Percentiles rank a stretch among this genome's conserved stretches.
Conservation (phyloP, 2,797 vertebrate genomes). For the Sciurus carolinensis region DNA sequence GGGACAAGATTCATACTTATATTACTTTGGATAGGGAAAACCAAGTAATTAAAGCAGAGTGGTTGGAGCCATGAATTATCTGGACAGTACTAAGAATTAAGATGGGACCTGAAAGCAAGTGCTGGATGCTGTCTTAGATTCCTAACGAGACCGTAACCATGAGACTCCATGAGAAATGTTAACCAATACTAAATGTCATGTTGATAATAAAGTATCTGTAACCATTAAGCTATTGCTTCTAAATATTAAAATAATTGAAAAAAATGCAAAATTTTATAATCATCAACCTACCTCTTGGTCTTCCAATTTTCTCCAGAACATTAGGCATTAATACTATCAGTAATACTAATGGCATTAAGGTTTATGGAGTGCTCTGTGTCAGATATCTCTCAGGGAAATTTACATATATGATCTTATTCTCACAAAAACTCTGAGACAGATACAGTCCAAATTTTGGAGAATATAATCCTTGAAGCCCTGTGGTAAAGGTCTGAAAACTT, state of each 20-base stretch:
- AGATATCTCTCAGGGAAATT: not conserved
- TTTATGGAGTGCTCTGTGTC: not conserved
- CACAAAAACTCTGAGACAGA: not conserved
- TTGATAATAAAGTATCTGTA: not conserved
- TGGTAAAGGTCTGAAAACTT: not conserved
- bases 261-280: constrained; percentile 17
- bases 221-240: constrained; percentile 9
- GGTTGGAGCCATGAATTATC: not conserved
- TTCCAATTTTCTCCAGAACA: constrained; percentile 33
- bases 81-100: constrained; percentile 2
- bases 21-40: constrained; percentile 15
- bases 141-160: not conserved
- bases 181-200: not conserved
- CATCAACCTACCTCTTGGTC: not conserved
- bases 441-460: not conserved
- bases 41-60: constrained; percentile 11
- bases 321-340: not conserved
- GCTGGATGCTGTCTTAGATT: not conserved
- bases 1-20: constrained; percentile 1
- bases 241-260: constrained; percentile 51
- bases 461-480: not conserved
- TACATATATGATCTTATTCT: not conserved
- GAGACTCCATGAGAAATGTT: constrained; percentile 21
- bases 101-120: not conserved
- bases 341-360: not conserved